A percentile compares a stretch with the other conserved stretches of the same genome.
Conservation (phyloP, 2,888 invertebrate genomes). For the Opisthograptis luteolata region DNA sequence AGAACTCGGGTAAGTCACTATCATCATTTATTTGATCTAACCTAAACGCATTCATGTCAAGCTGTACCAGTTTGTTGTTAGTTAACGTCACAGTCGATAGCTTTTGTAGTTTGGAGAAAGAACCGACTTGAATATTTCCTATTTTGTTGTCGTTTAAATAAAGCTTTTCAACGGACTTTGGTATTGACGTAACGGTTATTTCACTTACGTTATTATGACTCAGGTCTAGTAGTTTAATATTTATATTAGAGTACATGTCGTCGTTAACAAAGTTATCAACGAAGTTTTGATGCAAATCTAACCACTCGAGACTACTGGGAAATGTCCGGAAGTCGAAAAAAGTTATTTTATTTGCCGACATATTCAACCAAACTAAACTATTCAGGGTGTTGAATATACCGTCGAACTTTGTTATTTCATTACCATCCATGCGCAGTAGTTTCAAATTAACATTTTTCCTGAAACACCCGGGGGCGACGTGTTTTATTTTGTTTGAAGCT, state of each 20-base stretch:
- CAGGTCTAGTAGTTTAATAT: constrained; percentile 89
- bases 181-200: constrained; percentile 87
- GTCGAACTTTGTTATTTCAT: constrained; percentile 89
- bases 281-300: constrained; percentile 91
- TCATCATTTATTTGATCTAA: constrained; percentile 87
- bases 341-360: constrained; percentile 89
- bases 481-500: constrained; percentile 90
- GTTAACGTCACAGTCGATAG: constrained; percentile 90
- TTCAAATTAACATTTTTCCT: constrained; percentile 88
- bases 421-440: constrained; percentile 90
- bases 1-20: constrained; percentile 90
- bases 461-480: constrained; percentile 89
- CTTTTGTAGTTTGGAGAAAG: constrained; percentile 87
- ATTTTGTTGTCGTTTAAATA: constrained; percentile 91
- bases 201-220: constrained; percentile 89
- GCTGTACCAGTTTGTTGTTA: constrained; percentile 88
- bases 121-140: constrained; percentile 87
- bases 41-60: constrained; percentile 90
- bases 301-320: constrained; percentile 89
- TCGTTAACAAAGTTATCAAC: constrained; percentile 86
- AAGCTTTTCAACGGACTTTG: constrained; percentile 88
- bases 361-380: constrained; percentile 90
- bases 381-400: constrained; percentile 89
- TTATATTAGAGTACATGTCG: constrained; percentile 80
- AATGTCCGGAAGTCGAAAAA: constrained; percentile 91